These are phyloP conservation scores for Sapayoa aenigma DNA, from an alignment of 2,113 vertebrate genomes.

Conservation along the genomic window DNA sequence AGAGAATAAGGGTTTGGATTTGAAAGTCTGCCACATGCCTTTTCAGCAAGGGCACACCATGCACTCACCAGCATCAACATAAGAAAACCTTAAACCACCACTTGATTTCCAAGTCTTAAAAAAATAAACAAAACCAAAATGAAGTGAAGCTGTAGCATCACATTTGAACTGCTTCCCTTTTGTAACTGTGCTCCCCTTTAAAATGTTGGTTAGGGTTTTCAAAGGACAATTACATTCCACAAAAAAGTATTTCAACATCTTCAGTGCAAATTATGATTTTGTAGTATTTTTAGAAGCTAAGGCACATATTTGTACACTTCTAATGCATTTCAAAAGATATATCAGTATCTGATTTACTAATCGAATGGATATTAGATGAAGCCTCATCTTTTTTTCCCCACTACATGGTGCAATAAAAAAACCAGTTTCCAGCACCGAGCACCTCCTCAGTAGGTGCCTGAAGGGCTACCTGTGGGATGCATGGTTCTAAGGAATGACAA, in stretches of 20 bases:
- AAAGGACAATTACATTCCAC: neutral
- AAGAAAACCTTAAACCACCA: neutral
- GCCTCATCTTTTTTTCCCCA: neutral
- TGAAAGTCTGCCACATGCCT: neutral
- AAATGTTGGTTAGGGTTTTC: neutral
- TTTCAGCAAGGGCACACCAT: neutral
- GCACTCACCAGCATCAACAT: neutral
- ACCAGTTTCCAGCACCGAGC: rapidly evolving
- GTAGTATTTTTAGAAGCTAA: neutral
- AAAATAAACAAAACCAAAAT: neutral
- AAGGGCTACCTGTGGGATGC: neutral
- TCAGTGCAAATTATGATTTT: neutral
- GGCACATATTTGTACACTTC: neutral
- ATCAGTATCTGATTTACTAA: neutral
- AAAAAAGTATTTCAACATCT: neutral
- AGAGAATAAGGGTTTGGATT: neutral
- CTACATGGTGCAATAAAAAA: neutral
- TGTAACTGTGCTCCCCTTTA: neutral
- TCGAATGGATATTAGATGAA: neutral
- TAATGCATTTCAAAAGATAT: neutral
- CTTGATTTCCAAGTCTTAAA: neutral
- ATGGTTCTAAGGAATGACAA: neutral
- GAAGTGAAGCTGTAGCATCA: neutral
- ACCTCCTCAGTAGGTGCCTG: neutral
- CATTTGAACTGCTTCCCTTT: neutral